Percentiles rank a stretch among this genome's conserved stretches.
These are phyloP conservation scores for Hetaerina titia DNA, from an alignment of 2,888 invertebrate genomes.

Conservation along the genomic window DNA sequence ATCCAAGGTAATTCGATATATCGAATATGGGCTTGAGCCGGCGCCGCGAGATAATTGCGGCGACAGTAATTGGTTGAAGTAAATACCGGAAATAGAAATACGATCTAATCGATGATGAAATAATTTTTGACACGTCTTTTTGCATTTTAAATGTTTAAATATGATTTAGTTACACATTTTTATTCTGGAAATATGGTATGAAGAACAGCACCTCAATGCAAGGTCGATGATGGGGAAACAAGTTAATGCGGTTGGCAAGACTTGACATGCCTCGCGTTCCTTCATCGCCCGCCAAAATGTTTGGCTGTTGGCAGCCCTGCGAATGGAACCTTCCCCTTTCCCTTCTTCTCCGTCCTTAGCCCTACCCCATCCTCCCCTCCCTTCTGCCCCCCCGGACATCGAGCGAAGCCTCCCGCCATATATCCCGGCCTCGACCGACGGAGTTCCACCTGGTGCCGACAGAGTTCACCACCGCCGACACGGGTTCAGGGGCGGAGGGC, in stretches of 20 bases:
- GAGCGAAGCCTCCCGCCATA: not conserved
- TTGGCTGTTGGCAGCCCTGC: not conserved
- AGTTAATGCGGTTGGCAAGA: not conserved
- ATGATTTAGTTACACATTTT: no score
- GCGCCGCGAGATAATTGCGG: not conserved
- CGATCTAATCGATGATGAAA: no score
- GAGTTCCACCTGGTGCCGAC: conserved; percentile 45
- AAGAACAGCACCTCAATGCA: not conserved
- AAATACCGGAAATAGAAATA: no score
- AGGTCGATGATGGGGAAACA: conserved; percentile 3
- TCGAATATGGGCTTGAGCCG: not conserved
- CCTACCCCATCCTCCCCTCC: not conserved
- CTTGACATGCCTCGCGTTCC: not conserved
- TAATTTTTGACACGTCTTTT: no score
- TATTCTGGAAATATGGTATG: no score
- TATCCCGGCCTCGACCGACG: conserved; percentile 1
- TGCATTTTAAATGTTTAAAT: no score
- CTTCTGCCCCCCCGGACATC: not conserved
- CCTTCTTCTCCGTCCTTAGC: no score
- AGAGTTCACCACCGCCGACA: conserved; percentile 51
- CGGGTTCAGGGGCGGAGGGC: not conserved
- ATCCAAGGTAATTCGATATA: not conserved
- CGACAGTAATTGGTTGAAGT: no score
- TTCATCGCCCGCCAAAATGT: not conserved
- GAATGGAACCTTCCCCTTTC: not conserved